Evolutionary conservation across 1,140 invertebrate genomes (phyloP).

Genomic region (Brachionus angularis): DNA sequence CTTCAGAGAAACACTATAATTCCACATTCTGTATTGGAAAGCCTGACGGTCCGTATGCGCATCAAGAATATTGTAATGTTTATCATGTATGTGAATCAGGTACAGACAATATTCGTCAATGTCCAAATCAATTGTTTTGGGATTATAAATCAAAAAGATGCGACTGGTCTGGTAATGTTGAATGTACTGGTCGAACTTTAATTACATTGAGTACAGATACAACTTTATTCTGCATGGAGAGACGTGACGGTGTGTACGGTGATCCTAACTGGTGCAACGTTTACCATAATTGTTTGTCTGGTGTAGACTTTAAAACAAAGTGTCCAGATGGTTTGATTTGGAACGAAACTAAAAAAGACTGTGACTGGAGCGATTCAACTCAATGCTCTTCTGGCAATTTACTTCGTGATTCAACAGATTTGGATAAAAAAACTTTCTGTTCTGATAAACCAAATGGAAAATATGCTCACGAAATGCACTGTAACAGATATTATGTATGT

Average conservation of each 20-base stretch:
- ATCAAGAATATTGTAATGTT: conserved; percentile 44
- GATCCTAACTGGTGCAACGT: conserved; percentile 43
- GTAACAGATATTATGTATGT: conserved; percentile 44
- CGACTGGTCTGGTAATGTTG: conserved; percentile 42
- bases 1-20: conserved; percentile 29
- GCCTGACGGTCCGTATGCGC: conserved; percentile 31
- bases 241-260: conserved; percentile 31
- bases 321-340: conserved; percentile 40
- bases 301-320: conserved; percentile 34
- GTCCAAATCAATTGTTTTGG: conserved; percentile 44
- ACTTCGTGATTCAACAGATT: conserved; percentile 5
- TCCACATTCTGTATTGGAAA: conserved; percentile 43
- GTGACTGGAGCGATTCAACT: conserved; percentile 42
- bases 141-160: conserved; percentile 37
- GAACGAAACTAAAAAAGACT: conserved; percentile 42
- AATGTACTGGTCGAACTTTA: conserved; percentile 39
- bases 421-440: conserved; percentile 37
- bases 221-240: conserved; percentile 42
- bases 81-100: conserved; percentile 44
- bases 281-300: conserved; percentile 43
- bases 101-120: conserved; percentile 41
- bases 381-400: conserved; percentile 33
- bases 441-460: conserved; percentile 42
- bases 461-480: conserved; percentile 42
- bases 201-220: conserved; percentile 12